phyloP scores from a whole-genome alignment of 1,140 invertebrate genomes.

The Bombus turneri region DNA sequence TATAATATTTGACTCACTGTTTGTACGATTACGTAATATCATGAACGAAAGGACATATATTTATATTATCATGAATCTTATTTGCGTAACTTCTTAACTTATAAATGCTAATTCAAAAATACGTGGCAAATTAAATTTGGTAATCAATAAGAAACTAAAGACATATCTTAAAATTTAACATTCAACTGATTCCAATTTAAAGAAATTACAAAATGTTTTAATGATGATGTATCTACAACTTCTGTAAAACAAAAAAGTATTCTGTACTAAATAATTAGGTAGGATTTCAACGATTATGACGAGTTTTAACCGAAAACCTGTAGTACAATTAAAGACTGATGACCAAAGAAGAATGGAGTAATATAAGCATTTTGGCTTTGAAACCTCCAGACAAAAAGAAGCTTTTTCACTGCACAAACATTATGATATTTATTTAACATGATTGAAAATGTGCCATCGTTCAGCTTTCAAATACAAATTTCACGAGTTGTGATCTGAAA shows the following conservation, averaged over 20 bases:
- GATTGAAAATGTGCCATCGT: slow-evolving; percentile 25
- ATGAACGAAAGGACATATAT: slow-evolving; percentile 2
- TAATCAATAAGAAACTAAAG: slow-evolving; percentile 37
- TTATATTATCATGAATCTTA: slow-evolving; percentile 17
- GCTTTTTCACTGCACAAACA: slow-evolving; percentile 10
- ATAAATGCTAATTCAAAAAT: slow-evolving; percentile 1
- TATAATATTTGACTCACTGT: slow-evolving; percentile 28
- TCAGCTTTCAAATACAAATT: slow-evolving; percentile 18
- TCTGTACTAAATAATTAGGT: slow-evolving; percentile 44
- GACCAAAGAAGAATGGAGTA: slow-evolving; percentile 55
- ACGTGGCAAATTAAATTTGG: neutral
- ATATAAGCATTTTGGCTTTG: slow-evolving; percentile 52
- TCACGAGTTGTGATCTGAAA: slow-evolving; percentile 22
- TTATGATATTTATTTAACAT: slow-evolving; percentile 33
- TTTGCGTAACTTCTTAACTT: slow-evolving; percentile 11
- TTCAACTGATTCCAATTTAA: slow-evolving; percentile 33
- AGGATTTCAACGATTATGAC: slow-evolving; percentile 15
- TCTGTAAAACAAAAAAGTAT: slow-evolving; percentile 39
- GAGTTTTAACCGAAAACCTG: slow-evolving; percentile 48
- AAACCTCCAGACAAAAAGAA: slow-evolving; percentile 21
- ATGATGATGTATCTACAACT: slow-evolving; percentile 14
- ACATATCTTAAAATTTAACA: slow-evolving; percentile 62
- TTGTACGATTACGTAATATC: slow-evolving; percentile 31
- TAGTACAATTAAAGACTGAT: slow-evolving; percentile 80
- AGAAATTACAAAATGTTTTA: slow-evolving; percentile 32